Percentiles rank a stretch among this genome's conserved stretches.
These are phyloP conservation scores for Grantiella picta DNA, from an alignment of 2,113 vertebrate genomes.

Conservation along the genomic window DNA sequence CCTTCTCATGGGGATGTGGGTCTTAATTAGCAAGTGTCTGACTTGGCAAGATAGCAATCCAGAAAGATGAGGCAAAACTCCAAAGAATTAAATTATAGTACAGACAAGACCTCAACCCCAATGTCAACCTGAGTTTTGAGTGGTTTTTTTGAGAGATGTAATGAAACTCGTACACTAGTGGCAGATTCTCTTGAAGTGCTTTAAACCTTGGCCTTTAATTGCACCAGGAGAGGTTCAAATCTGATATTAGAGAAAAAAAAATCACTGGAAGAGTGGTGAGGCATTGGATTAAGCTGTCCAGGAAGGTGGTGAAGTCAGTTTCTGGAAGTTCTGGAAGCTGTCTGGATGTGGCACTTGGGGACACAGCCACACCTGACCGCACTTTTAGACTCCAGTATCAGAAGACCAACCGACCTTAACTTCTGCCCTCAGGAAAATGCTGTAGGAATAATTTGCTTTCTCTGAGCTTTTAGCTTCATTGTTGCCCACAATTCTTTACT, in stretches of 20 bases:
- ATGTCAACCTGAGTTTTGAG: rapidly evolving
- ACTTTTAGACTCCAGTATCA: not conserved
- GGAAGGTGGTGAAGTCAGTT: not conserved
- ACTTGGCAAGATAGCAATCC: not conserved
- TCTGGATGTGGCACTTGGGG: not conserved
- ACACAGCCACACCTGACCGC: not conserved
- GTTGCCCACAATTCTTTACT: not conserved
- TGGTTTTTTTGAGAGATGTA: rapidly evolving
- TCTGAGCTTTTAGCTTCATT: not conserved
- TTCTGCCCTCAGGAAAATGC: not conserved
- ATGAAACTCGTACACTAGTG: too few species aligned
- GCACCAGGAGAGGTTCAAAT: not conserved
- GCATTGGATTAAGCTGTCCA: not conserved
- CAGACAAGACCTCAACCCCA: not conserved
- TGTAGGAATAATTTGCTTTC: not conserved
- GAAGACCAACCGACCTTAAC: not conserved
- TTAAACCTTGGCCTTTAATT: not conserved
- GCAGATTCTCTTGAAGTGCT: not conserved
- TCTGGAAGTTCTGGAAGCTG: not conserved
- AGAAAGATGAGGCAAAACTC: not conserved
- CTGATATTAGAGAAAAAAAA: not conserved
- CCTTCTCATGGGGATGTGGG: not conserved
- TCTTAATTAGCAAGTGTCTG: not conserved
- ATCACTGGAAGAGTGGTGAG: not conserved
- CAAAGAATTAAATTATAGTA: not conserved